Percentiles rank a stretch among this genome's conserved stretches.
phyloP scores from a whole-genome alignment of 2,113 vertebrate genomes.

The Sapajus apella region DNA sequence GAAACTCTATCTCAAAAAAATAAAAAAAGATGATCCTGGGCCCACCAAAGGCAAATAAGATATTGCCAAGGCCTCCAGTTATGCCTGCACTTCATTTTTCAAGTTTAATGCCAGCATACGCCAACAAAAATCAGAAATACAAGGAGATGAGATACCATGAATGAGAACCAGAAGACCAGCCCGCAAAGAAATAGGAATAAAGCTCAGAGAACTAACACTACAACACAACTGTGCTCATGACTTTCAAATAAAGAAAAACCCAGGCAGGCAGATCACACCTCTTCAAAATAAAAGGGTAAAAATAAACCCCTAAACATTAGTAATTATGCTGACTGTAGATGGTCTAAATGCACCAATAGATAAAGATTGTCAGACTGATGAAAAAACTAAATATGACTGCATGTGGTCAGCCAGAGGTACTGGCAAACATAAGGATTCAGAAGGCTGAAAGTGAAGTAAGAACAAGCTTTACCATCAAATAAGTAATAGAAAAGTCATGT shows the following conservation, averaged over 20 bases:
- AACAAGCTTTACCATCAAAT: background rate
- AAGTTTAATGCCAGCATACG: rapidly evolving
- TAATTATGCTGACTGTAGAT: background rate
- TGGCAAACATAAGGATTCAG: background rate
- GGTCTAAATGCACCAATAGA: background rate
- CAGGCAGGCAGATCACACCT: no score
- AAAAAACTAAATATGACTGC: background rate
- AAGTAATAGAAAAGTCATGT: background rate
- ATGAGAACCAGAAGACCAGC: background rate
- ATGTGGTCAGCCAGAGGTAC: no score
- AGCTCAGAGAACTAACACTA: background rate
- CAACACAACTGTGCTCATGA: rapidly evolving
- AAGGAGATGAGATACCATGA: background rate
- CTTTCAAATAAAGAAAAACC: background rate
- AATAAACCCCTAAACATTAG: background rate
- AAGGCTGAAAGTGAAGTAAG: background rate
- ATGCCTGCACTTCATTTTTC: background rate
- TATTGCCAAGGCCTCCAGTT: background rate
- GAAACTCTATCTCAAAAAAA: no score
- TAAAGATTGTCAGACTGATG: background rate
- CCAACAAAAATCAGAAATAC: background rate
- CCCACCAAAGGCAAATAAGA: background rate
- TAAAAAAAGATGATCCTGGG: background rate
- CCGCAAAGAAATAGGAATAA: rapidly evolving
- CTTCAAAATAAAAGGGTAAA: background rate